Evolutionary conservation across 2,888 invertebrate genomes (phyloP).

Genomic region (Altica lythri): DNA sequence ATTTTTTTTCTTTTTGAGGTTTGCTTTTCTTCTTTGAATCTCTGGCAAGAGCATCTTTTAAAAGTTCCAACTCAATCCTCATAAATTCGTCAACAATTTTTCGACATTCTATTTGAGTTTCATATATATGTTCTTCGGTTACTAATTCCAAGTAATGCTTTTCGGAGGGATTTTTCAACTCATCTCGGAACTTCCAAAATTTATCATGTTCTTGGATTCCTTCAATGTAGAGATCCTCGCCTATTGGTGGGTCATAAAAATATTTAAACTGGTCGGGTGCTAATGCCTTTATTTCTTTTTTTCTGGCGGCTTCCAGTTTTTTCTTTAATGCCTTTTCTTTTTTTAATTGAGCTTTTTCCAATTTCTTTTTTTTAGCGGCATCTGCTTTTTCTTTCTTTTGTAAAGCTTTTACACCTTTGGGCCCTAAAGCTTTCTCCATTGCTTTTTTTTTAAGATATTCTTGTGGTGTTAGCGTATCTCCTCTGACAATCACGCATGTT

Average conservation of each 20-base stretch:
- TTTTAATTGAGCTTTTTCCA: conserved; percentile 45
- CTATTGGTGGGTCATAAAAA: conserved; percentile 48
- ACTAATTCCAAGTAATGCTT: conserved; percentile 69
- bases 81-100: conserved; percentile 71
- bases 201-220: conserved; percentile 58
- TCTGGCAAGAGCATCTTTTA: conserved; percentile 61
- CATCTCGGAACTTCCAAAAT: conserved; percentile 59
- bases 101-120: conserved; percentile 70
- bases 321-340: conserved; percentile 57
- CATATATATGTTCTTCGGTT: conserved; percentile 66
- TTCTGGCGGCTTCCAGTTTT: conserved; percentile 46
- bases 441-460: conserved; percentile 60
- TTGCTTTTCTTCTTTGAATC: conserved; percentile 32
- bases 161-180: conserved; percentile 63
- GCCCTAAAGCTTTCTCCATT: conserved; percentile 44
- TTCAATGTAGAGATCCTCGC: conserved; percentile 55
- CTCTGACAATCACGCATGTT: conserved; percentile 62
- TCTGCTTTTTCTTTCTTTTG: conserved; percentile 30
- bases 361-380: conserved; percentile 38
- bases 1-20: conserved; percentile 47
- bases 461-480: conserved; percentile 64
- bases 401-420: conserved; percentile 39
- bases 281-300: conserved; percentile 41
- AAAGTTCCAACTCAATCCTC: conserved; percentile 61
- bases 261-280: conserved; percentile 29